Evolutionary conservation across 2,888 invertebrate species (phyloP), one percentile per base, ranked within the genome.

Genomic region (Ophioninae sp.): DNA sequence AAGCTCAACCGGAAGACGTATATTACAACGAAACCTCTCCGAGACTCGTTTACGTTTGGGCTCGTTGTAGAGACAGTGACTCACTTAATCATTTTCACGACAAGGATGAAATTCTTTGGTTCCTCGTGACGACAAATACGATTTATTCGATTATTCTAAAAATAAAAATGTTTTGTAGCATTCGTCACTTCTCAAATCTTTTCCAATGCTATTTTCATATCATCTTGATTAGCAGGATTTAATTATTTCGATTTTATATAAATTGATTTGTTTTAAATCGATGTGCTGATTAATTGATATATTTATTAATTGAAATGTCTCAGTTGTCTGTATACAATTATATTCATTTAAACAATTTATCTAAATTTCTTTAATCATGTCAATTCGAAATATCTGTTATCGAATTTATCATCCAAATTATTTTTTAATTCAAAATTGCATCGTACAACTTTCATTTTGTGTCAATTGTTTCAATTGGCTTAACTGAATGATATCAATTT

Each of bases 1-100:
- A 13, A 5, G 44, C 17, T n/a, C 39, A 61, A 51, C 44, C 83
- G 80, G 83, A 83, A 83, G 69, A 51, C n/a, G 20, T 61, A 61
- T 17, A 37, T 59, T 30, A 39, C 10, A 39, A 71, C 56, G 20
- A 65, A 44, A 23, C 10, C 41, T 75, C 58, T 39, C 39, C 2
- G 8, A n/a, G 30, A 65, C 17, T 74, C 37, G 56, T 61, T n/a
- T 20, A 22, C 68, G 39, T 71, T 20, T 20, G 64, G 10, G 41
- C 20, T 22, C 39, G 30, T 30, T 30, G 8, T 56, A 58, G 58
- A 65, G 13, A 7, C n/a, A 22, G 59, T 59, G 63, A 17, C 22
- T 20, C 59, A n/a, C 41, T 61, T 44, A 82, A 76, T 83, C 22
- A 75, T 74, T 75, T 39, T 74, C 61, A 72, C n/a, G 23, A 22